Evolutionary conservation across 2,888 invertebrate genomes (phyloP), one percentile per base, ranked within the genome.

Genomic region (Yponomeuta malinellus): DNA sequence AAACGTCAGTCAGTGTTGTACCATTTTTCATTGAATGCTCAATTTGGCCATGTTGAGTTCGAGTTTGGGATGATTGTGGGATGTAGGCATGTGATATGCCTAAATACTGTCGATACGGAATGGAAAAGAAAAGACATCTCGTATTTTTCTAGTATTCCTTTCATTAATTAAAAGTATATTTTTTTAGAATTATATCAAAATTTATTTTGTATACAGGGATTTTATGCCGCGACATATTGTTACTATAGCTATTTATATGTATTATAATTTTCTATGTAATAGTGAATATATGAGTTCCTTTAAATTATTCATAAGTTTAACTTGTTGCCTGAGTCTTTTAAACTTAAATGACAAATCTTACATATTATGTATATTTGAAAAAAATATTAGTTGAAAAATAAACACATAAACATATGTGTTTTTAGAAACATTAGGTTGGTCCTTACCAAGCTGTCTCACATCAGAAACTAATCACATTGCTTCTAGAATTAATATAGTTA

Each of bases 121-220:
- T 52, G 6, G 52, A 52, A 52, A 52, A 52, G 52, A 52, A 52
- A 52, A 52, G 52, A 52, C 52, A 52, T 52, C 6, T 52, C 12
- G 52, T 52, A 52, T 52, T 52, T 52, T 52, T 52, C 52, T 52
- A 52, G 52, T 52, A 52, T 52, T 52, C 52, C 52, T 52, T 52
- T 2, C 52, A 10, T 52, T 52, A 52, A 33, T 33, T 33, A 33
- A 33, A 33, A 33, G 3, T 33, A 33, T 33, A 33, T 33, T 33
- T 33, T 23, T 5, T 33, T 33, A 33, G 33, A 33, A 59, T 59
- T 3, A 59, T 59, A 59, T 15, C 12, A 15, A 59, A 59, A 59
- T 59, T 6, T 59, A 15, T 59, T 59, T 12, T 59, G 52, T 59
- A 59, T 59, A 59, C 52, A 59, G 52, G 52, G 52, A 59, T 59